Base-by-base conservation (phyloP, 2,797 vertebrate genomes). In the Lagocephalus sceleratus region DNA sequence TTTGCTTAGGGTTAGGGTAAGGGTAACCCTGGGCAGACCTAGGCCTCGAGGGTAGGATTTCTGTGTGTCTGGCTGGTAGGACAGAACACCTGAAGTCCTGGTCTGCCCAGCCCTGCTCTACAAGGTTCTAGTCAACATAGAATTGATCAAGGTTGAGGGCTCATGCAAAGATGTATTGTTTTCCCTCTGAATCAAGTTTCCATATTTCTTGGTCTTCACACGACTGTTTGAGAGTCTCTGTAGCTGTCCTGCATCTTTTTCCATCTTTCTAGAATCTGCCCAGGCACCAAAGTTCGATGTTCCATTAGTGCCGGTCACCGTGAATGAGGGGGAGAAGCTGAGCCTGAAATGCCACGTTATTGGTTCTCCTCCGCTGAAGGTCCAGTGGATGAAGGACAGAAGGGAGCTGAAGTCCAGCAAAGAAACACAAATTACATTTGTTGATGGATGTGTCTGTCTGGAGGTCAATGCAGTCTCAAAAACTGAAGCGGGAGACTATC, bases 351-450 rank as follows among this genome's bases (percentile, higher is more conserved):
- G 96, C 60, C 93, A 94, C 0, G 86, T 98, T 17, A 75, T 15
- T 7, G 97, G 97, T 47, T 90, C 94, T 0, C 62, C 92, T 58
- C 94, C 97, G 0, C 83, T 99, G 42, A 93, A 73, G 43, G 85
- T 98, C 76, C 93, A 96, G 71, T 99, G 97, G 97, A 85, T 98
- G 87, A 99, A 95, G 75, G 91, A 95, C 84, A 92, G 97, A 60
- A 92, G 87, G 63, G 97, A 99, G 79, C 82, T 99, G 43, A 92
- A 86, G 71, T 85, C 93, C 54, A 91, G 92, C 0, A 88, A 90
- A 60, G 93, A 76, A 75, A 93, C 88, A 65, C 93, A 39, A 57
- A 91, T 95, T 75, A 93, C 92, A 5, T 98, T 95, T 82, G 85
- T 80, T 26, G 85, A 86, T 6, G 92, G 93, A 45, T 91, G 81